Conservation (phyloP, 2,888 invertebrate species). For the Drosophila demipolita region DNA sequence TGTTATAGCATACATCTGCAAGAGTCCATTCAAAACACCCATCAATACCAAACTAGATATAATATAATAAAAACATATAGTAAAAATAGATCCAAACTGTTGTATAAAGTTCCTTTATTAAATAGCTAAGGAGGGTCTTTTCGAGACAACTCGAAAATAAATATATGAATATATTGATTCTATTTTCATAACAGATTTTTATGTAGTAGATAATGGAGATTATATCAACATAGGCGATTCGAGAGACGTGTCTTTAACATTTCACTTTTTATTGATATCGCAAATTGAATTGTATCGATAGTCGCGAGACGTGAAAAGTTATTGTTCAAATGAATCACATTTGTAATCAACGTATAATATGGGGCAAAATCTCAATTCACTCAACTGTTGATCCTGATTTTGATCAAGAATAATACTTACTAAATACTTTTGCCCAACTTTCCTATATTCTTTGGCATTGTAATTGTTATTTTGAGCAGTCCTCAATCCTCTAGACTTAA, state of each 20-base stretch:
- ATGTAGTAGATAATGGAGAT: background rate
- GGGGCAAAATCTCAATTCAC: background rate
- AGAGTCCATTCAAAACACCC: background rate
- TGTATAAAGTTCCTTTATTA: background rate
- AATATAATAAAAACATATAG: background rate
- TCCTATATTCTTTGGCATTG: background rate
- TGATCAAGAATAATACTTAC: background rate
- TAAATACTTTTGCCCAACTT: background rate
- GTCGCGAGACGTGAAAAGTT: background rate
- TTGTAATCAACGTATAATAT: background rate
- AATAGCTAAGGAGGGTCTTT: background rate
- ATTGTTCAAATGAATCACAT: background rate
- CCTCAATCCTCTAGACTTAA: background rate
- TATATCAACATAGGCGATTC: background rate
- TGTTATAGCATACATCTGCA: constrained; percentile 92
- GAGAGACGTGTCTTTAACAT: too few species aligned
- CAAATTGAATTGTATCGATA: background rate
- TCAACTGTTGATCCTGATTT: background rate
- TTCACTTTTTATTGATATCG: background rate
- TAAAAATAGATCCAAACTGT: background rate
- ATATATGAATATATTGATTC: background rate
- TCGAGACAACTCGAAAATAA: background rate
- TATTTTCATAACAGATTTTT: background rate
- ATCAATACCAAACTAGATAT: background rate
- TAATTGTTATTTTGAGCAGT: background rate